Conservation (phyloP, 2,797 vertebrate genomes). For the Mus minutoides region DNA sequence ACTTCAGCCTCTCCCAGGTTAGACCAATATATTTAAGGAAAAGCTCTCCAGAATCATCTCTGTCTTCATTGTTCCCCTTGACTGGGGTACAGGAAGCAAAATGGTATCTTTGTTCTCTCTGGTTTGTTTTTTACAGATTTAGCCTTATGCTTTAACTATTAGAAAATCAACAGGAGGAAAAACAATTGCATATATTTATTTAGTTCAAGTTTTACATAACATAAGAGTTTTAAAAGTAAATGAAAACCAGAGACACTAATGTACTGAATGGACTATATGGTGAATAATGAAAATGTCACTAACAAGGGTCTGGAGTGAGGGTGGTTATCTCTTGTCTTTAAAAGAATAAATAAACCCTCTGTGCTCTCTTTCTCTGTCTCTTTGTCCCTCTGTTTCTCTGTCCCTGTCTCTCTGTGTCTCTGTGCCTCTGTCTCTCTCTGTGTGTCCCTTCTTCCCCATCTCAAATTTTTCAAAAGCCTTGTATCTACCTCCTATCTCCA, state of each 20-base stretch:
- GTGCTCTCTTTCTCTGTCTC: neutral
- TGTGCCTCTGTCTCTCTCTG: neutral
- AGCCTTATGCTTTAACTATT: neutral
- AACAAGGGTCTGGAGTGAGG: neutral
- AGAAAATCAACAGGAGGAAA: neutral
- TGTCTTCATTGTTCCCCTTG: neutral
- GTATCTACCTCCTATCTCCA: neutral
- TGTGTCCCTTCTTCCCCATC: neutral
- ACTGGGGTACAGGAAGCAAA: neutral
- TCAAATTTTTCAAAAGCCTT: neutral
- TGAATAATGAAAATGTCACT: neutral
- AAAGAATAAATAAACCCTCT: neutral
- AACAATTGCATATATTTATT: neutral
- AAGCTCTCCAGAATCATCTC: neutral
- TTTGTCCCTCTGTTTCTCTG: neutral
- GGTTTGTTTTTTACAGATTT: neutral
- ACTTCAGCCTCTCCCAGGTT: neutral
- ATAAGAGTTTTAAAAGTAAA: neutral
- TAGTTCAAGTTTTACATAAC: neutral
- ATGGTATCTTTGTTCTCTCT: neutral
- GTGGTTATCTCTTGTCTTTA: neutral
- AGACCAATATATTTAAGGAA: neutral
- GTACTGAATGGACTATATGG: neutral
- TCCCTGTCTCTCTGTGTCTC: neutral
- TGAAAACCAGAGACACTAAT: neutral